Conservation (phyloP, 2,888 invertebrate species). For the Drosophila limbata region DNA sequence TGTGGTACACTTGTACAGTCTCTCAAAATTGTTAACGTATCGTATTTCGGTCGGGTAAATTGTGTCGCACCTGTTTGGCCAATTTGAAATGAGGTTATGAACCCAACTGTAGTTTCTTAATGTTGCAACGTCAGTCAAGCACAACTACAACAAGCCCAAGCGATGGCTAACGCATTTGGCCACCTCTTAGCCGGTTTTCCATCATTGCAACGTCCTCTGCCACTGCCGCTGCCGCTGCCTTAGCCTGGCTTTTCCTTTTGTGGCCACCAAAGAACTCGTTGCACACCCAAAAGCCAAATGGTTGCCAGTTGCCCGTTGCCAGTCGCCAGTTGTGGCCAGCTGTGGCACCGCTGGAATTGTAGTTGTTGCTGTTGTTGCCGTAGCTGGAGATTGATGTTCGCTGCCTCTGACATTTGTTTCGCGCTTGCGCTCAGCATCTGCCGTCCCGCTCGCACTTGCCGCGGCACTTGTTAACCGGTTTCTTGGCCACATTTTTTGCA, state of each 20-base stretch:
- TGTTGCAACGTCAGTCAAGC: slow-evolving; percentile 30
- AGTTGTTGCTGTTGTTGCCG: slow-evolving; percentile 17
- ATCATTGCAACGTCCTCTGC: slow-evolving; percentile 48
- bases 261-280: slow-evolving; percentile 80
- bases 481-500: slow-evolving; percentile 61
- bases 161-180: slow-evolving; percentile 68
- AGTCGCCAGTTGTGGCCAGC: slow-evolving; percentile 46
- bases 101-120: slow-evolving; percentile 74
- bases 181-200: slow-evolving; percentile 78
- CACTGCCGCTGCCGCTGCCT: slow-evolving; percentile 30
- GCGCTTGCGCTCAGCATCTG: slow-evolving; percentile 63
- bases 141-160: not conserved
- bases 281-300: slow-evolving; percentile 66
- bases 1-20: slow-evolving; percentile 21
- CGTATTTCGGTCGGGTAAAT: slow-evolving; percentile 46
- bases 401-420: slow-evolving; percentile 81
- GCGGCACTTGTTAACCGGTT: slow-evolving; percentile 56
- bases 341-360: slow-evolving; percentile 18
- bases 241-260: slow-evolving; percentile 72
- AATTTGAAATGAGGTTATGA: slow-evolving; percentile 78
- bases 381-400: slow-evolving; percentile 76
- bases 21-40: slow-evolving; percentile 25
- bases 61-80: slow-evolving; percentile 75
- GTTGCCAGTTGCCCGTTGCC: slow-evolving; percentile 61
- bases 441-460: slow-evolving; percentile 61